Evolutionary conservation across 1,140 invertebrate genomes (phyloP).

Genomic region (Leucophenga varia): DNA sequence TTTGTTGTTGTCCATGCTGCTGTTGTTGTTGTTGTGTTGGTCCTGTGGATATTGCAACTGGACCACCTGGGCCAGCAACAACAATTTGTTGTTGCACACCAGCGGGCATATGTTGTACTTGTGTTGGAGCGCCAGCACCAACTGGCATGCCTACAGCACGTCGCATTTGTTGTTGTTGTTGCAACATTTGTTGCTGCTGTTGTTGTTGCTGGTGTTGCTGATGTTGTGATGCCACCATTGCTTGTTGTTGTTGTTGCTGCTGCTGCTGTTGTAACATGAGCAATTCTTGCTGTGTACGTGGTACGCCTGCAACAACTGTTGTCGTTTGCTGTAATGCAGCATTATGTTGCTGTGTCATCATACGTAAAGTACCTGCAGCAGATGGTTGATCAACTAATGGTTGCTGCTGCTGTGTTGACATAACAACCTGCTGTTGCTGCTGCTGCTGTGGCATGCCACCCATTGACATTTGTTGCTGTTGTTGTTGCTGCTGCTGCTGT

Average conservation of each 20-base stretch:
- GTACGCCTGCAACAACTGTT: constrained; percentile 24
- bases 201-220: constrained; percentile 23
- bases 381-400: constrained; percentile 61
- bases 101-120: constrained; percentile 27
- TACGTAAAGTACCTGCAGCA: constrained; percentile 69
- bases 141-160: constrained; percentile 59
- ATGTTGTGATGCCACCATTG: constrained; percentile 1
- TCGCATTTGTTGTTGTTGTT: constrained; percentile 44
- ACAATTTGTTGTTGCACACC: constrained; percentile 47
- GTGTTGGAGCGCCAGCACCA: constrained; percentile 6
- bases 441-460: constrained; percentile 60
- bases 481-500: constrained; percentile 36
- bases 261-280: constrained; percentile 44
- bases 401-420: constrained; percentile 27
- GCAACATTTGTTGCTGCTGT: constrained; percentile 35
- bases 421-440: constrained; percentile 36
- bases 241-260: constrained; percentile 33
- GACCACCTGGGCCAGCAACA: constrained; percentile 19
- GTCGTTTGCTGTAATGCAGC: constrained; percentile 57
- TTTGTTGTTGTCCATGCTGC: constrained; percentile 22
- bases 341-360: constrained; percentile 81
- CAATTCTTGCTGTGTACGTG: constrained; percentile 42
- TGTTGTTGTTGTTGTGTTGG: constrained; percentile 4
- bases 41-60: constrained; percentile 24
- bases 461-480: constrained; percentile 19